These are phyloP conservation scores for Cyclophora albipunctata DNA, from an alignment of 2,888 invertebrate species.

Conservation along the genomic window DNA sequence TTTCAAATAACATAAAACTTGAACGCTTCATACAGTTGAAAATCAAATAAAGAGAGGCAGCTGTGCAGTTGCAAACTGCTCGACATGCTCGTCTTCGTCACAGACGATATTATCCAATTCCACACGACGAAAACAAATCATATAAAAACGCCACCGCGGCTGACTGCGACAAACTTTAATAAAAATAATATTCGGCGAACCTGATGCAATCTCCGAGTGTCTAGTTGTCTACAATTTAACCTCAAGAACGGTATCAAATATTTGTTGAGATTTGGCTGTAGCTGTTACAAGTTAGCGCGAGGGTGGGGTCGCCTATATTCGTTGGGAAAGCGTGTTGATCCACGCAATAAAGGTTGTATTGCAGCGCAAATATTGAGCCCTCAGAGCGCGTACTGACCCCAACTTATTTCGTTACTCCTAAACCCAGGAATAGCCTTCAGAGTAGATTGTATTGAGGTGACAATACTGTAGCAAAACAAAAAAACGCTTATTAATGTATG, in stretches of 20 bases:
- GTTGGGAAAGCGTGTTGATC: conserved; percentile 46
- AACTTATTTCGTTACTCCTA: conserved; percentile 58
- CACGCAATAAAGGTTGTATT: conserved; percentile 64
- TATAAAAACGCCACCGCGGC: conserved; percentile 24
- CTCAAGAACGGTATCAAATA: conserved; percentile 23
- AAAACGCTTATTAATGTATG: too few relatives aligned
- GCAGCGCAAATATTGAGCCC: conserved; percentile 63
- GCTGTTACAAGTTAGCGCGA: conserved; percentile 29
- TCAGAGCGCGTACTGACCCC: conserved; percentile 50
- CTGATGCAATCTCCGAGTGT: conserved; percentile 19
- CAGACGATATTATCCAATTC: conserved; percentile 40
- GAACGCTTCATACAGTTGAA: conserved; percentile 47
- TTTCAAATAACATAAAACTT: conserved; percentile 42
- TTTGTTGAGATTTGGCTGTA: conserved; percentile 37
- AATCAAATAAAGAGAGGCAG: conserved; percentile 64
- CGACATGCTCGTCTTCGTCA: conserved; percentile 50
- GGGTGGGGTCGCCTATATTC: conserved; percentile 39
- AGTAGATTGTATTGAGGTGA: conserved; percentile 57
- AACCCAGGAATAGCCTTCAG: conserved; percentile 45
- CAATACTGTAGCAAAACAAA: conserved; percentile 15
- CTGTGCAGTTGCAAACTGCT: conserved; percentile 54
- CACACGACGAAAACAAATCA: conserved; percentile 33
- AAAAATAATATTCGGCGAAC: conserved; percentile 13
- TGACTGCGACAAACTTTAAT: conserved; percentile 13
- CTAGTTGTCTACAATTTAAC: conserved; percentile 16